Percentiles rank a stretch among this genome's conserved stretches.
phyloP scores from a whole-genome alignment of 1,140 invertebrate genomes.

The Colletes latitarsis region DNA sequence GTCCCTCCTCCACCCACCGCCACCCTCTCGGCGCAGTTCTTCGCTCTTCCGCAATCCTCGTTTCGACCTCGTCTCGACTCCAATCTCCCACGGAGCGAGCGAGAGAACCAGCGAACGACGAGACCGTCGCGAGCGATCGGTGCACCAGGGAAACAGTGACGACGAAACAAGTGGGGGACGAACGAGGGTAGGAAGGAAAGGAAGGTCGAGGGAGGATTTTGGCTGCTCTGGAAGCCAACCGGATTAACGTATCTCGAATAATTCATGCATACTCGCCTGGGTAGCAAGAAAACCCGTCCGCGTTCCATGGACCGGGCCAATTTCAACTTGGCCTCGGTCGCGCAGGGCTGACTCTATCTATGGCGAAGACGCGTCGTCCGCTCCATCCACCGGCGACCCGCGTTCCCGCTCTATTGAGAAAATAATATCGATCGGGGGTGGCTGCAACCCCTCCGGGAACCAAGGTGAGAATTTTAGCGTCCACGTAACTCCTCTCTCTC shows the following conservation, averaged over 20 bases:
- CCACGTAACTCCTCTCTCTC: not conserved
- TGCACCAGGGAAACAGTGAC: not conserved
- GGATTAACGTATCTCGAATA: conserved; percentile 73
- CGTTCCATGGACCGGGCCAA: conserved; percentile 2
- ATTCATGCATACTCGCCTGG: conserved; percentile 63
- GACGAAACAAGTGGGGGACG: not conserved
- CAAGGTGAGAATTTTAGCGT: conserved; percentile 42
- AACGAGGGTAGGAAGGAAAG: conserved; percentile 13
- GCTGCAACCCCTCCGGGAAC: not conserved
- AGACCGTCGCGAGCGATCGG: too few relatives aligned
- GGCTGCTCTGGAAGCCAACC: conserved; percentile 66
- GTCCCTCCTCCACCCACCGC: conserved; percentile 22
- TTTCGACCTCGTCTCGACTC: conserved; percentile 45
- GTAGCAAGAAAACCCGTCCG: not conserved
- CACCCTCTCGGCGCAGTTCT: conserved; percentile 33
- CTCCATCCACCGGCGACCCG: not conserved
- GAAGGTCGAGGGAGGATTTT: conserved; percentile 36
- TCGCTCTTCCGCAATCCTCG: conserved; percentile 55
- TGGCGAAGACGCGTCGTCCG: too few relatives aligned
- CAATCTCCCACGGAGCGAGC: conserved; percentile 31
- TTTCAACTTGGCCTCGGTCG: not conserved
- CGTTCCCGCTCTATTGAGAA: conserved; percentile 40
- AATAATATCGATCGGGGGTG: conserved; percentile 40
- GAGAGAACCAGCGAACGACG: not conserved
- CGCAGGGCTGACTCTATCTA: too few relatives aligned